Evolutionary conservation across 2,797 vertebrate species (phyloP), one percentile per base, ranked within the genome.

Genomic region (Scyliorhinus canicula): DNA sequence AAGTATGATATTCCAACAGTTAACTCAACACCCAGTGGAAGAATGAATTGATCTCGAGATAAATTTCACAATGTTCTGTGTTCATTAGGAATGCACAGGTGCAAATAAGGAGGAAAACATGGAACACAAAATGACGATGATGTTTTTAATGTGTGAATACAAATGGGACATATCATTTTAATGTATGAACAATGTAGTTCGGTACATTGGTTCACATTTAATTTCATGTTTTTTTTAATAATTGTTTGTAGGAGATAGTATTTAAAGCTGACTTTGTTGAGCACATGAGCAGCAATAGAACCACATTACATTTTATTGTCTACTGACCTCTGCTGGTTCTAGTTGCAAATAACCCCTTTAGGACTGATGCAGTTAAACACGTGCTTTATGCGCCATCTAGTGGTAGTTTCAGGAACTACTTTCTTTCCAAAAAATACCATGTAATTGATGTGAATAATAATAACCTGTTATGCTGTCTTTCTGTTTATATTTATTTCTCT

Each of bases 311-410:
- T 67, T 50, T 74, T 74, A 74, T 71, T 69, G 55, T 94, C 47
- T 94, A 69, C 93, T 94, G 93, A 71, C 93, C 67, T 94, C 93
- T 94, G 28, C 63, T 94, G 93, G 67, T 21, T 94, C 16, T 50
- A n/a, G 47, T 52, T 69, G 67, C 67, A 26, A 35, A 74, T 94
- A 31, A 71, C 93, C 71, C 21, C 35, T 52, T 8, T 21, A 28
- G 44, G 50, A 31, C 67, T 0, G 93, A 93, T 21, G 52, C 2
- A n/a, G 55, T 52, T 52, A 14, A 35, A 35, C 4, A n/a, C 2
- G 35, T 69, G 40, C 47, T 93, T 67, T n/a, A 35, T 14, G 5
- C 21, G 67, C 67, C 93, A 94, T 94, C 93, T 55, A 24, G 93
- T 94, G 93, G 67, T 50, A 5, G 12, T 74, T 50, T 94, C 28